Base-by-base conservation (phyloP, 2,888 invertebrate species). In the Synergus japonicus region DNA sequence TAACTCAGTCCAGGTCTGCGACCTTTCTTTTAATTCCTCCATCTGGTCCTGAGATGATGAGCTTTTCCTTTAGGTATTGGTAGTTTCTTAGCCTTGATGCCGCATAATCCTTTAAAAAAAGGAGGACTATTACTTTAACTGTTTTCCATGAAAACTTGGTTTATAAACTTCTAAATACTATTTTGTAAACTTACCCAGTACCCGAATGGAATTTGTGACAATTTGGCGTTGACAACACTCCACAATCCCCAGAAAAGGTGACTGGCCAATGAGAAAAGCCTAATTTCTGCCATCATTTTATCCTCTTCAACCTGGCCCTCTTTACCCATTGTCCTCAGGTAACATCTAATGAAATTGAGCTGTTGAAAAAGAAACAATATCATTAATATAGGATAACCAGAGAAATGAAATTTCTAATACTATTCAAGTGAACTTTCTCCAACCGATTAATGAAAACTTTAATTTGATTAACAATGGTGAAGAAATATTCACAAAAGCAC, bases 181-280 rank as follows among this genome's bases (percentile, higher is more conserved):
- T 60, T 60, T n/a, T 66, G 18, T 9, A 29, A 41, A 66, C 66
- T n/a, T 92, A 98, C 98, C 97, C 97, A 97, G 90, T 98, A 98
- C 79, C 98, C 98, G 89, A 99, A 99, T 22, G 97, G 96, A 87
- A 98, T 98, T 89, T 96, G 95, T 2, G 98, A 97, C 73, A 95
- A 96, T 82, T 96, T 95, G 0, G 97, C 97, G 92, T 98, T 98
- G 15, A 97, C 96, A 49, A 98, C 94, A 2, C 96, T 95, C 99
- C 99, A 99, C 0, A 99, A 93, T 0, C 95, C 94, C 99, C 99
- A 99, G 91, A 99, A 96, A 81, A 99, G 95, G 92, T 99, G 98
- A 69, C 97, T 97, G 43, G 96, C 97, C 82, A 98, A 93, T 0
- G 96, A 95, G 91, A 98, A 99, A 0, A 96, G 94, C 81, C 96